Conservation (phyloP, 2,888 invertebrate species). For the Eubasilissa splendida region DNA sequence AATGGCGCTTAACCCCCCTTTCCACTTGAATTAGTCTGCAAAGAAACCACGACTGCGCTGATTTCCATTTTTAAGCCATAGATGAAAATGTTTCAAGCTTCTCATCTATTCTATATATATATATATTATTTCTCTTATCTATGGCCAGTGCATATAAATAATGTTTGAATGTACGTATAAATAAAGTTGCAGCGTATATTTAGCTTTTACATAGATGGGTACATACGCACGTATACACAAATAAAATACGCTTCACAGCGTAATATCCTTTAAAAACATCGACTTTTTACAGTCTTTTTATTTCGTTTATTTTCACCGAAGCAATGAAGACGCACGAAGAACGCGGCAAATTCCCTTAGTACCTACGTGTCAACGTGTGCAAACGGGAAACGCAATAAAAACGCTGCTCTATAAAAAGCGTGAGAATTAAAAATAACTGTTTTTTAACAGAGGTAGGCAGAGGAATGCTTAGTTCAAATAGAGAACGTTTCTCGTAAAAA, state of each 20-base stretch:
- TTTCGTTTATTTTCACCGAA: not conserved
- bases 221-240: not conserved
- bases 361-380: conserved; percentile 9
- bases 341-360: not conserved
- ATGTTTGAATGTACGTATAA: too few relatives aligned
- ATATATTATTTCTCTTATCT: too few relatives aligned
- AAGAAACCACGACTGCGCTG: too few relatives aligned
- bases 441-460: not conserved
- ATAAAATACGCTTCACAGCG: not conserved
- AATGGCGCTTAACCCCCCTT: too few relatives aligned
- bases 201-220: too few relatives aligned
- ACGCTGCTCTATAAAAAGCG: not conserved
- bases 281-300: not conserved
- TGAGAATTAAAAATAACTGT: conserved; percentile 4
- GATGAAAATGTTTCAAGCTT: too few relatives aligned
- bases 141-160: too few relatives aligned
- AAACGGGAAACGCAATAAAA: conserved; percentile 4
- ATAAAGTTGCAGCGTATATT: too few relatives aligned
- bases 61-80: too few relatives aligned
- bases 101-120: too few relatives aligned
- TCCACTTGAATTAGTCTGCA: too few relatives aligned
- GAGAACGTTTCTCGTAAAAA: not conserved
- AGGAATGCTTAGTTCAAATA: not conserved
- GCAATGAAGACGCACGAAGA: not conserved
- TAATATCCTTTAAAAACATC: conserved; percentile 3